These are phyloP conservation scores for Coelinius sp. DNA, from an alignment of 2,888 invertebrate species.

Conservation along the genomic window DNA sequence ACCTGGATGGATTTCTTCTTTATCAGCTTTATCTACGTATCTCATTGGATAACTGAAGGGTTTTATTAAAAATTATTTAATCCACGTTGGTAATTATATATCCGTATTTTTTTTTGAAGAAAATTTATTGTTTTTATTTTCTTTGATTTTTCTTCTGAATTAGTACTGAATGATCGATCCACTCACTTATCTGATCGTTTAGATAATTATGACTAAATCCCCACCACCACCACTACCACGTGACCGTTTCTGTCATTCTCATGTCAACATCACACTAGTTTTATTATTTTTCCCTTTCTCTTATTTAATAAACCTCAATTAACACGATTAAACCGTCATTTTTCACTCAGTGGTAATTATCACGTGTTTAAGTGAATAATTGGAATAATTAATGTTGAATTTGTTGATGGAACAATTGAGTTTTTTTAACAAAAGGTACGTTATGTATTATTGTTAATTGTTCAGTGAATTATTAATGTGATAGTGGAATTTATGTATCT, in stretches of 20 bases:
- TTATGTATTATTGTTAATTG: not conserved
- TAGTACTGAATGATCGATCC: too few relatives aligned
- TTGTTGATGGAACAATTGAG: not conserved
- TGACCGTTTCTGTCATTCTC: not conserved
- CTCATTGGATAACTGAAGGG: too few relatives aligned
- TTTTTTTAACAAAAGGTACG: not conserved
- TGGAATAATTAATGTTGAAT: constrained; percentile 11
- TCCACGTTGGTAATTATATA: too few relatives aligned
- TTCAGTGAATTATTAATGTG: not conserved
- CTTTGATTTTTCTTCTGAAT: too few relatives aligned
- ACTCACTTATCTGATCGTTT: too few relatives aligned
- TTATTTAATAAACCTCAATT: not conserved
- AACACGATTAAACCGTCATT: not conserved
- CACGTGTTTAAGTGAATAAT: not conserved
- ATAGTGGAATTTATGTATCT: not conserved
- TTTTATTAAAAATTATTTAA: too few relatives aligned
- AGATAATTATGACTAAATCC: too few relatives aligned
- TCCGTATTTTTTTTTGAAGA: too few relatives aligned
- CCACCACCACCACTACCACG: not conserved
- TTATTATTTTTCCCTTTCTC: not conserved
- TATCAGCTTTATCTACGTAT: too few relatives aligned
- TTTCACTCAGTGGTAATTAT: not conserved
- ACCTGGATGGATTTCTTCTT: not conserved
- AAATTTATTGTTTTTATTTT: too few relatives aligned
- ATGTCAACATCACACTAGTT: not conserved